phyloP scores from a whole-genome alignment of 2,888 invertebrate genomes.

The Trissoscelio sp. region DNA sequence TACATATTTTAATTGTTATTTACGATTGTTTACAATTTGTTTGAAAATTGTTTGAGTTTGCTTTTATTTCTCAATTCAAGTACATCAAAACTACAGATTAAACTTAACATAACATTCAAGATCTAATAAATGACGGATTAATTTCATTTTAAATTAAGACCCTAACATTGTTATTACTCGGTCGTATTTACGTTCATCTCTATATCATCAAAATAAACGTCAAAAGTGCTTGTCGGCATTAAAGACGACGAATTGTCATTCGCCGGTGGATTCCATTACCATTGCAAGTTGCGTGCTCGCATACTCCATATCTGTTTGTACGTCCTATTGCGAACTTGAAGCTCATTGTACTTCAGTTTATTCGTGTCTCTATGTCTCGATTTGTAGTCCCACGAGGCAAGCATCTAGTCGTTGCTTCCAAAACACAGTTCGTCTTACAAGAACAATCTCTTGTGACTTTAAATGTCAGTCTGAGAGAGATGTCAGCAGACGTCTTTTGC shows the following conservation, averaged over 20 bases:
- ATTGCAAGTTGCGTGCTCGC: constrained; percentile 24
- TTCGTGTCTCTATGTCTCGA: constrained; percentile 57
- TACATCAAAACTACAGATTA: too few relatives aligned
- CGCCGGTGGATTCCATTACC: constrained; percentile 46
- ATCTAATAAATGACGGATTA: too few relatives aligned
- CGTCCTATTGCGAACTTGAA: constrained; percentile 49
- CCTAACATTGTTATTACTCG: constrained; percentile 14
- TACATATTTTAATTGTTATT: too few relatives aligned
- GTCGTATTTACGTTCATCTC: constrained; percentile 2
- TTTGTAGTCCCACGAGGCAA: constrained; percentile 58
- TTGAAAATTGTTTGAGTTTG: too few relatives aligned
- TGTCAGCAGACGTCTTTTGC: constrained; percentile 25
- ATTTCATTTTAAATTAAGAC: too few relatives aligned
- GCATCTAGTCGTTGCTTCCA: constrained; percentile 47
- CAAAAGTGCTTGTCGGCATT: constrained; percentile 34
- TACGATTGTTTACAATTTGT: too few relatives aligned
- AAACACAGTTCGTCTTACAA: constrained; percentile 54
- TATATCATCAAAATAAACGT: constrained; percentile 41
- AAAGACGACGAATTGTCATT: constrained; percentile 49
- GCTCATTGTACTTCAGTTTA: constrained; percentile 60
- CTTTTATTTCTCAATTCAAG: too few relatives aligned
- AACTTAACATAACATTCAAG: too few relatives aligned
- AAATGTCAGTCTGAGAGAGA: constrained; percentile 27
- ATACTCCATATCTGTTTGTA: constrained; percentile 55
- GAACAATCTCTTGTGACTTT: constrained; percentile 58